Evolutionary conservation across 1,140 invertebrate genomes (phyloP), one percentile per base, ranked within the genome.

Genomic region (Adoxophyes honmai): DNA sequence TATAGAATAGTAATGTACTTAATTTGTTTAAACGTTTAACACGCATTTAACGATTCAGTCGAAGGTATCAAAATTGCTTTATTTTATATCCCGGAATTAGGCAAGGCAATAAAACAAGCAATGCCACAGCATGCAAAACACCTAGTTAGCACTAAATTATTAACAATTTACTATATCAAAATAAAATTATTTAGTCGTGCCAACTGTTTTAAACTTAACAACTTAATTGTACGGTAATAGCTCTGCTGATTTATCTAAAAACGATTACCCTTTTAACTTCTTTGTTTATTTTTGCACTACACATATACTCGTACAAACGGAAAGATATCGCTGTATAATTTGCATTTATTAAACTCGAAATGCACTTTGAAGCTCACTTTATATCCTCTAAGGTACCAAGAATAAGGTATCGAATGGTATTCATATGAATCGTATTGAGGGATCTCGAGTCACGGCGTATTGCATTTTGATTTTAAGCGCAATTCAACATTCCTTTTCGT

Each of bases 381-480:
- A n/a, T n/a, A n/a, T n/a, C 2, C 21, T 28, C 21, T 28, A 6
- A 28, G 21, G 21, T 28, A 28, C 21, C 21, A 28, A 28, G 21
- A 28, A 28, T 28, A 28, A 28, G 21, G 21, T 28, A 28, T 28
- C 6, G 6, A 28, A 28, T 28, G 21, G 21, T 6, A 6, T 28
- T 28, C 6, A 6, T 28, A 6, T 3, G 21, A 2, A 28, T 28
- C n/a, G n/a, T n/a, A n/a, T n/a, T n/a, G 6, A 28, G 21, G 2
- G 6, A 28, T 28, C 21, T 28, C 9, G 4, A 48, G 42, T 8
- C 11, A n/a, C 42, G 28, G 18, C 42, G 16, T 18, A 33, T 18
- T 18, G 18, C 39, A 48, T 48, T 48, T 48, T n/a, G 28, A 48
- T 48, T 48, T 48, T 48, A 33, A 48, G 14, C 42, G 11, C 42